Conservation (phyloP, 2,888 invertebrate genomes). For the Arge pagana region DNA sequence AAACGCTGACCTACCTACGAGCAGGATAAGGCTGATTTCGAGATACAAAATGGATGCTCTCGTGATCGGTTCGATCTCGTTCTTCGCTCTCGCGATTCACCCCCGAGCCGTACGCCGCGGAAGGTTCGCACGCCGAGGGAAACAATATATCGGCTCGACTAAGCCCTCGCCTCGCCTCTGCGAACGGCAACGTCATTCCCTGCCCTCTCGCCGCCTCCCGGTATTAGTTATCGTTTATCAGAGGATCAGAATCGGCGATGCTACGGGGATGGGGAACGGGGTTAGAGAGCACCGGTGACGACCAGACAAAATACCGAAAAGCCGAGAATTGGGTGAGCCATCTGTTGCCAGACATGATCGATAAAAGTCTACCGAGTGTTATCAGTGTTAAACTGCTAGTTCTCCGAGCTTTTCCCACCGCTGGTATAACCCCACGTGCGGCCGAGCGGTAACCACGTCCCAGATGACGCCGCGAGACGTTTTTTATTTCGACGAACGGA, state of each 20-base stretch:
- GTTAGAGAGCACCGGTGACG: too few species aligned
- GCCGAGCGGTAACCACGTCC: background rate
- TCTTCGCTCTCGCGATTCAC: too few species aligned
- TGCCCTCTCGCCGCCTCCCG: constrained; percentile 25
- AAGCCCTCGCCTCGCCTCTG: too few species aligned
- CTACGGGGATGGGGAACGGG: background rate
- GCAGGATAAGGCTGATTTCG: too few species aligned
- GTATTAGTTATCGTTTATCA: constrained; percentile 58
- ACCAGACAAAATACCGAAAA: constrained; percentile 21
- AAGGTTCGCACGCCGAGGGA: too few species aligned
- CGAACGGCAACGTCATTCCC: too few species aligned
- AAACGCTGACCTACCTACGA: background rate
- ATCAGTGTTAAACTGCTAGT: constrained; percentile 48
- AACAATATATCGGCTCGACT: constrained; percentile 56
- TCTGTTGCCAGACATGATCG: constrained; percentile 58
- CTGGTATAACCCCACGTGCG: background rate
- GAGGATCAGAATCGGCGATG: constrained; percentile 24
- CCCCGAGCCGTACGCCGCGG: too few species aligned
- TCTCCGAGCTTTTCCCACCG: constrained; percentile 25
- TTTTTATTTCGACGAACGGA: constrained; percentile 2
- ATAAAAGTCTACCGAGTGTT: constrained; percentile 57
- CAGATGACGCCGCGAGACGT: background rate
- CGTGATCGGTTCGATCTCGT: too few species aligned
- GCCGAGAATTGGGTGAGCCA: constrained; percentile 54
- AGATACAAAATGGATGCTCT: constrained; percentile 18